phyloP scores from a whole-genome alignment of 53 echinoderm and acorn worm genomes.

The Patiria pectinifera region DNA sequence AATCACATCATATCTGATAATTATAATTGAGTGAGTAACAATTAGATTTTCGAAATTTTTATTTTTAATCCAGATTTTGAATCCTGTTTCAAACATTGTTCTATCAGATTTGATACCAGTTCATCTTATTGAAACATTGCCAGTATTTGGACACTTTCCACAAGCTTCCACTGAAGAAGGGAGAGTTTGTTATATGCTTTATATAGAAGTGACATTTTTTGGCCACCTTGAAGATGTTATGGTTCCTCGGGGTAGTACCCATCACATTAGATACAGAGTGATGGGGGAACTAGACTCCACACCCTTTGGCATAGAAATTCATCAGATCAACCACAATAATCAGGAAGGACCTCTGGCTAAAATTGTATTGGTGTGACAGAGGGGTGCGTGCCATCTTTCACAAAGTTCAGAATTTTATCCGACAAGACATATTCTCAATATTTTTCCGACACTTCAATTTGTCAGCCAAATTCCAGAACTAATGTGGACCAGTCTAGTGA shows the following conservation, averaged over 20 bases:
- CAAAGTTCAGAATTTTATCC: background rate
- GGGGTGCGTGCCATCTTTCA: background rate
- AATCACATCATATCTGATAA: background rate
- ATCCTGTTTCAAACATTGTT: background rate
- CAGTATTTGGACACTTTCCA: background rate
- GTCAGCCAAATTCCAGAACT: background rate
- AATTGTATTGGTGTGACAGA: background rate
- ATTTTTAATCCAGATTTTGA: background rate
- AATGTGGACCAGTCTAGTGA: too few species aligned
- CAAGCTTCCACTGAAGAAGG: background rate
- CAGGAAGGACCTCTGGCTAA: background rate
- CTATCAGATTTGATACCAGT: background rate
- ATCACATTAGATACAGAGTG: constrained; percentile 12
- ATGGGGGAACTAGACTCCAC: constrained; percentile 8
- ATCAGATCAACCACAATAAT: background rate
- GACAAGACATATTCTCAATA: background rate
- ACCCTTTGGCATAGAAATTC: background rate
- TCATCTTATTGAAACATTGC: background rate
- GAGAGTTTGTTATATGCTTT: background rate
- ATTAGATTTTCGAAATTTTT: background rate
- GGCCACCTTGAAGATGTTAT: background rate
- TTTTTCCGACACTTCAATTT: background rate
- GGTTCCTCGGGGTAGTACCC: background rate
- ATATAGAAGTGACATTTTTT: background rate
- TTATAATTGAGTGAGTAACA: background rate